Conservation (phyloP, 2,797 vertebrate species). For the Esox lucius region DNA sequence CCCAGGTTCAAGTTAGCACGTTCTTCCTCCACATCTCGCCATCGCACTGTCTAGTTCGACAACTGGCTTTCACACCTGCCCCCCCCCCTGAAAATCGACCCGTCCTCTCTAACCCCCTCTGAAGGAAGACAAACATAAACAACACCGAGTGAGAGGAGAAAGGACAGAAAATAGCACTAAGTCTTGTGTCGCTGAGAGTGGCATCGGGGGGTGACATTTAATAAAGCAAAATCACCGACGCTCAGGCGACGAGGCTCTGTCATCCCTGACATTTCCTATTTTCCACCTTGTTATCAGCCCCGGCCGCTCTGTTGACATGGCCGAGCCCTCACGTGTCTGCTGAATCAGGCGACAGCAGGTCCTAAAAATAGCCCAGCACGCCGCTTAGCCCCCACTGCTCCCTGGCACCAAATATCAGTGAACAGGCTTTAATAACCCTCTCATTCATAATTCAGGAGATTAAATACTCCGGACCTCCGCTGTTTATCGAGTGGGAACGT, state of each 20-base stretch:
- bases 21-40: background rate
- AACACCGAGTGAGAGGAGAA: background rate
- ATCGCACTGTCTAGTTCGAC: background rate
- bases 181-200: background rate
- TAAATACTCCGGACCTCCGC: slow-evolving; percentile 53
- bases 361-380: slow-evolving; percentile 63
- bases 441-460: slow-evolving; percentile 70
- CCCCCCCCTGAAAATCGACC: background rate
- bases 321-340: slow-evolving; percentile 59
- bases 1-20: background rate
- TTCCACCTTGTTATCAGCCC: background rate
- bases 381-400: slow-evolving; percentile 31
- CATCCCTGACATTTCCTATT: slow-evolving; percentile 6
- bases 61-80: background rate
- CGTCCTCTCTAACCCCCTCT: background rate
- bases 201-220: background rate
- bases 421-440: slow-evolving; percentile 67
- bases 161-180: background rate
- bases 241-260: background rate
- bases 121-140: background rate
- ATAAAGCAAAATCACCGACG: background rate
- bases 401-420: slow-evolving; percentile 54
- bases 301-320: background rate
- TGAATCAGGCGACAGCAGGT: slow-evolving; percentile 61
- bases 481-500: slow-evolving; percentile 58